These are phyloP conservation scores for Pachycephus smyrnensis DNA, from an alignment of 2,888 invertebrate species.

Conservation along the genomic window DNA sequence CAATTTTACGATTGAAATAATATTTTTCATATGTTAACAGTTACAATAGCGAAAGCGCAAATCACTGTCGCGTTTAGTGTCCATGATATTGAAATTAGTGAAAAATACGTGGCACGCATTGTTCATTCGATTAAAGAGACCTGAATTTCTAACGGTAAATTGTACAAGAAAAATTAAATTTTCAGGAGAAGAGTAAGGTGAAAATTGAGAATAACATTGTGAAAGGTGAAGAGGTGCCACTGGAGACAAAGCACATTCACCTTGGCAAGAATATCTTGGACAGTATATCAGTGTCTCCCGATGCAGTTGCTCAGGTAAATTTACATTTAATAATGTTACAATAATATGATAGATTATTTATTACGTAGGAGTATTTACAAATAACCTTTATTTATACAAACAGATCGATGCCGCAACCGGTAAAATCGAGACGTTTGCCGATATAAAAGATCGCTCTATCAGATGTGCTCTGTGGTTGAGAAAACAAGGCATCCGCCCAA, in stretches of 20 bases:
- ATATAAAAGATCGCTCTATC: slow-evolving; percentile 6
- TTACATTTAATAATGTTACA: not conserved
- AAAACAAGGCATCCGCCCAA: slow-evolving; percentile 6
- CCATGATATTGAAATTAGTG: no score
- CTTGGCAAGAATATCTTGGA: not conserved
- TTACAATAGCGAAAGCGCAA: no score
- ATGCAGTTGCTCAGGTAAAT: not conserved
- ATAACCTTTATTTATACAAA: not conserved
- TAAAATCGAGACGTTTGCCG: slow-evolving; percentile 8
- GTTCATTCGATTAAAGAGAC: no score
- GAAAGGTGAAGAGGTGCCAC: not conserved
- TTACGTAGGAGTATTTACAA: not conserved
- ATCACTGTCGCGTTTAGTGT: no score
- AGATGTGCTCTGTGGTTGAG: slow-evolving; percentile 15
- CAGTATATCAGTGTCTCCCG: not conserved
- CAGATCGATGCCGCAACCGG: slow-evolving; percentile 17
- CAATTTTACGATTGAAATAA: no score
- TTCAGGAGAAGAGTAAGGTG: not conserved
- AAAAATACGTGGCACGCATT: no score
- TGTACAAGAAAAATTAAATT: not conserved
- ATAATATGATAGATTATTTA: not conserved
- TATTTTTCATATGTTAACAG: no score
- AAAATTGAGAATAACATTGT: not conserved
- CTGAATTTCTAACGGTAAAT: no score
- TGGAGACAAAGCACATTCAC: not conserved